Evolutionary conservation across 2,888 invertebrate species (phyloP).

Genomic region (Bombylius discolor): DNA sequence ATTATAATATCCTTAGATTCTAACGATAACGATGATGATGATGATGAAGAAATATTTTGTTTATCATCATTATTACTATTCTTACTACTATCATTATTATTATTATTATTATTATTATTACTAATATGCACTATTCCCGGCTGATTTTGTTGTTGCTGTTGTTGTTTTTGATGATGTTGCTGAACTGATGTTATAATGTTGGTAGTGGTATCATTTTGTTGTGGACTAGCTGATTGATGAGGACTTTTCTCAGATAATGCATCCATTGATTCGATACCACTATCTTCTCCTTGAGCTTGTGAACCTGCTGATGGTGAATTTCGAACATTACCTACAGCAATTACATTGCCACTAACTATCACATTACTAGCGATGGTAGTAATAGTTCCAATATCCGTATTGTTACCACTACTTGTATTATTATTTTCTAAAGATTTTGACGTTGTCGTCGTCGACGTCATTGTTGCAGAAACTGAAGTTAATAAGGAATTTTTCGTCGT

Average conservation of each 20-base stretch:
- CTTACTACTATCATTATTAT: slow-evolving; percentile 14
- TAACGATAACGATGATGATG: slow-evolving; percentile 11
- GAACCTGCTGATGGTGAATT: slow-evolving; percentile 37
- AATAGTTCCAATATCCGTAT: slow-evolving; percentile 7
- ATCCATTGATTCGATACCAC: slow-evolving; percentile 87
- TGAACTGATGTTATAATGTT: slow-evolving; percentile 4
- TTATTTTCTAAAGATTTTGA: background rate
- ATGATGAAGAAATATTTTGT: background rate
- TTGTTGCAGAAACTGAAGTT: too few species aligned
- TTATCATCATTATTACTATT: slow-evolving; percentile 17
- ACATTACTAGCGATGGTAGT: slow-evolving; percentile 12
- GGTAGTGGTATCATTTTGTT: slow-evolving; percentile 24
- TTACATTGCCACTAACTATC: slow-evolving; percentile 11
- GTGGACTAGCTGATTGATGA: slow-evolving; percentile 71
- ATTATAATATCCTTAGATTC: slow-evolving; percentile 12
- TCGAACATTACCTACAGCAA: slow-evolving; percentile 18
- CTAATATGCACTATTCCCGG: slow-evolving; percentile 10
- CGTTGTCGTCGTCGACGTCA: too few species aligned
- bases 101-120: slow-evolving; percentile 17
- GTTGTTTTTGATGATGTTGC: slow-evolving; percentile 24
- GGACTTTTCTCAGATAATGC: slow-evolving; percentile 83
- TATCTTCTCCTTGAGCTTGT: slow-evolving; percentile 66
- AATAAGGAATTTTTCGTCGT: too few species aligned
- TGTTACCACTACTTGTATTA: slow-evolving; percentile 2
- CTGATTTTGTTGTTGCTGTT: slow-evolving; percentile 6